Base-by-base conservation (phyloP, 2,888 invertebrate species). In the Dyspetes luteomarginatus region DNA sequence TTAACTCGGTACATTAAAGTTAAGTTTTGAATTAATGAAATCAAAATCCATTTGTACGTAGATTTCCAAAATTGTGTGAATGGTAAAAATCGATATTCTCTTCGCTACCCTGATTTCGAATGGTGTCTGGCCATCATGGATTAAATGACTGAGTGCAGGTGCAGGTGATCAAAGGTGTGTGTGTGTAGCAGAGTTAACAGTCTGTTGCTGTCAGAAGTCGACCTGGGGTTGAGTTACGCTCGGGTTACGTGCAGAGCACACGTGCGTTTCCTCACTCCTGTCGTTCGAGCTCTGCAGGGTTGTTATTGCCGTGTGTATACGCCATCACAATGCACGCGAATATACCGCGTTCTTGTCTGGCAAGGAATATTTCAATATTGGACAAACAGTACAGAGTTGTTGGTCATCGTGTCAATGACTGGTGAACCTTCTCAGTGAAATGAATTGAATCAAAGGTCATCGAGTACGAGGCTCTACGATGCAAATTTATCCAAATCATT, bases 151-250 rank as follows among this genome's bases (percentile, higher is more conserved):
- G 67, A 58, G 41, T 73, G 45, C 62, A 55, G 52, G 50, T 62
- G 55, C 60, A 73, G 65, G 62, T n/a, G 73, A 73, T 78, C 73
- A 73, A 78, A 78, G 68, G 60, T 60, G 17, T 41, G 48, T 4
- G 22, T 30, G n/a, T n/a, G n/a, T n/a, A n/a, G 24, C 30, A 7
- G 50, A n/a, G 24, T 58, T 62, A 65, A 12, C 58, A 71, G 56
- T 65, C 12, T 28, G 52, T 43, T 5, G 45, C 72, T 78, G 72
- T 67, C 78, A 72, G 67, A 73, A 30, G 30, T 65, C 62, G 60
- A 36, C 28, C 17, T 24, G 64, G 52, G 72, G 15, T 58, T 67
- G 52, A 78, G 41, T 67, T 78, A 68, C 52, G 72, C 3, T 67
- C 65, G 74, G 55, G 45, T 68, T 69, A 68, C 78, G 73, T 68